Conservation (phyloP, 2,113 vertebrate species). For the Dipodomys merriami region DNA sequence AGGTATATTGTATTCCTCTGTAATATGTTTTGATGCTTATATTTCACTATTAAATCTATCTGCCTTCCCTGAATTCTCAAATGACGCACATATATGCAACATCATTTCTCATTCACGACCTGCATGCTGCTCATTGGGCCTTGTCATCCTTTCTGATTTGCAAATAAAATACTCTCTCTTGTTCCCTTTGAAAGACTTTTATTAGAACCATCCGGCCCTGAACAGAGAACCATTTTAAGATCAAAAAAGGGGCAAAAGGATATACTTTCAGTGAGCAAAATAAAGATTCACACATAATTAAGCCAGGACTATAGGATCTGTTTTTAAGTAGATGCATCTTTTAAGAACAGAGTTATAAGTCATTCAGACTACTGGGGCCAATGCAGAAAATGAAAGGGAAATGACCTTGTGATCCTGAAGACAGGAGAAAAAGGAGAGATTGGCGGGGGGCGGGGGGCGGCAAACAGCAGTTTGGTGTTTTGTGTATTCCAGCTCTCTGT, state of each 20-base stretch:
- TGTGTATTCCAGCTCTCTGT: not conserved
- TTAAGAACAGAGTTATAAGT: slow-evolving; percentile 56
- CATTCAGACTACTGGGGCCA: slow-evolving; percentile 27
- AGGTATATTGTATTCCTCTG: not conserved
- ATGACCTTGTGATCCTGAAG: not conserved
- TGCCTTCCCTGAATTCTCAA: not conserved
- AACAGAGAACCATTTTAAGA: slow-evolving; percentile 69
- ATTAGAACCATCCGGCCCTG: slow-evolving; percentile 55
- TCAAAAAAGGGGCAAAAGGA: slow-evolving; percentile 63
- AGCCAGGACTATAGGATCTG: slow-evolving; percentile 42
- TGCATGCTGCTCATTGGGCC: slow-evolving; percentile 23
- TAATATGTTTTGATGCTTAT: slow-evolving; percentile 19
- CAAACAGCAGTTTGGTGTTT: not conserved
- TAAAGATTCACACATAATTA: slow-evolving; percentile 70
- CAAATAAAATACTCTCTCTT: slow-evolving; percentile 57
- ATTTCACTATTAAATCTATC: slow-evolving; percentile 1
- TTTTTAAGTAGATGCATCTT: slow-evolving; percentile 49
- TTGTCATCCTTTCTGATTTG: slow-evolving; percentile 64
- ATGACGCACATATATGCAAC: not conserved
- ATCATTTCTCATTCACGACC: slow-evolving; percentile 43
- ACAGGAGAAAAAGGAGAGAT: not conserved
- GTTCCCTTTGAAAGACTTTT: slow-evolving; percentile 61
- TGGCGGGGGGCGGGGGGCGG: not conserved
- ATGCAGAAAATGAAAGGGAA: not conserved
- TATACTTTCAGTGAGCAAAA: slow-evolving; percentile 47